Conservation (phyloP, 2,797 vertebrate genomes). For the Limnodromus scolopaceus region DNA sequence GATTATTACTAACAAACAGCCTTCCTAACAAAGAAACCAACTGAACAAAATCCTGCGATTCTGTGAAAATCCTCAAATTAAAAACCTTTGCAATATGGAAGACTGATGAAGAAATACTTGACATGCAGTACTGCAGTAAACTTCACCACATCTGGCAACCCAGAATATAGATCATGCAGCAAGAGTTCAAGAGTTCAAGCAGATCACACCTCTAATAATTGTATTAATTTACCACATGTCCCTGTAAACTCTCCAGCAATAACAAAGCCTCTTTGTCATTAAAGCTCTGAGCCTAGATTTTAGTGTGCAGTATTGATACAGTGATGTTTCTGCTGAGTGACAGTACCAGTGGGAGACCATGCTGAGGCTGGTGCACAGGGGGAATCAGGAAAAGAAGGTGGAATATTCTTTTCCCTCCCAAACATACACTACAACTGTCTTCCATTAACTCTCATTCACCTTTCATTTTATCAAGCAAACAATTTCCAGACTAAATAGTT, state of each 20-base stretch:
- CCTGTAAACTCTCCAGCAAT: background rate
- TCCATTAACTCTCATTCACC: background rate
- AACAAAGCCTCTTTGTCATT: background rate
- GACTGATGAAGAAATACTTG: background rate
- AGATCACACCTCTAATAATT: background rate
- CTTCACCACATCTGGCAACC: background rate
- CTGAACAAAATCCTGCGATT: background rate
- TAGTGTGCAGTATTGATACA: background rate
- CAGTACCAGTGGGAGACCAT: background rate
- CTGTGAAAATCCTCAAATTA: background rate
- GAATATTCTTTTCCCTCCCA: background rate
- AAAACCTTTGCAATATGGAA: background rate
- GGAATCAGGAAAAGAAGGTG: background rate
- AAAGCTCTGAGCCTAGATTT: background rate
- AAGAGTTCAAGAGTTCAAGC: background rate
- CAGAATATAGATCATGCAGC: background rate
- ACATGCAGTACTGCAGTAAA: background rate
- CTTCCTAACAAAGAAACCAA: background rate
- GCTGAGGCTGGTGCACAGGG: background rate
- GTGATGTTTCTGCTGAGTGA: background rate
- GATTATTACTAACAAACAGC: fast-evolving
- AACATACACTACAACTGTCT: background rate
- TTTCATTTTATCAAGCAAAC: conserved; percentile 1
- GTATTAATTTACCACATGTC: background rate
- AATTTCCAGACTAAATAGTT: background rate